These are phyloP conservation scores for Automeris io DNA, from an alignment of 2,888 invertebrate species.

Conservation along the genomic window DNA sequence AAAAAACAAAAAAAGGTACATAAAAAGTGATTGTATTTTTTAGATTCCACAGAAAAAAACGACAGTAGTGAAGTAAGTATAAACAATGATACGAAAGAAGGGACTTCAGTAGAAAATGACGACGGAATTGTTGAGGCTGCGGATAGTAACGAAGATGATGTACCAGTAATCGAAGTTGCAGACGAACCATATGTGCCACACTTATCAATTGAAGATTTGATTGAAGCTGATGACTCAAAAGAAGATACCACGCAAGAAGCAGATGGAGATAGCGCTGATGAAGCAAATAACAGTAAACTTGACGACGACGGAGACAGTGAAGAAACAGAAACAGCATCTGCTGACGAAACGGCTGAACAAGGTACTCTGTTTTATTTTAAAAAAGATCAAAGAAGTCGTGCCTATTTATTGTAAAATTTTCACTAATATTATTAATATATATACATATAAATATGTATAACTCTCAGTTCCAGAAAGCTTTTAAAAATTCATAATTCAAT, in stretches of 20 bases:
- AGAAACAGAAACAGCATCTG: constrained; percentile 53
- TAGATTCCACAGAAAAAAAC: constrained; percentile 70
- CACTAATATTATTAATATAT: background rate
- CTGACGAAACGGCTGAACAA: constrained; percentile 67
- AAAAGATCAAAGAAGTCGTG: too few relatives aligned
- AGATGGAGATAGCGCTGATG: constrained; percentile 39
- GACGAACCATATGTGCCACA: constrained; percentile 68
- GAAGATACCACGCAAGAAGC: constrained; percentile 41
- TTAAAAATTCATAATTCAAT: too few relatives aligned
- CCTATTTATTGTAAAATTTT: too few relatives aligned
- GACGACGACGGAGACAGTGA: constrained; percentile 39
- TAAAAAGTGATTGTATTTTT: too few relatives aligned
- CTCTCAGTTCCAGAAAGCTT: too few relatives aligned
- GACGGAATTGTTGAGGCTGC: constrained; percentile 35
- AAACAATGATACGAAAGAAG: constrained; percentile 63
- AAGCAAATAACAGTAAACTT: constrained; percentile 20
- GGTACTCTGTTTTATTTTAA: constrained; percentile 27
- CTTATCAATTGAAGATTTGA: constrained; percentile 64
- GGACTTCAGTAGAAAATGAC: constrained; percentile 54
- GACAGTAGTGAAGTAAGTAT: constrained; percentile 71
- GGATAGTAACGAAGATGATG: constrained; percentile 47
- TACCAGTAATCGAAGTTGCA: constrained; percentile 62
- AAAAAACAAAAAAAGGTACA: too few relatives aligned
- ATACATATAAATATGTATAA: too few relatives aligned
- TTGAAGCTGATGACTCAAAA: constrained; percentile 50